phyloP scores from a whole-genome alignment of 92 coral and sea anemone species.

The Zoanthus solanderi region DNA sequence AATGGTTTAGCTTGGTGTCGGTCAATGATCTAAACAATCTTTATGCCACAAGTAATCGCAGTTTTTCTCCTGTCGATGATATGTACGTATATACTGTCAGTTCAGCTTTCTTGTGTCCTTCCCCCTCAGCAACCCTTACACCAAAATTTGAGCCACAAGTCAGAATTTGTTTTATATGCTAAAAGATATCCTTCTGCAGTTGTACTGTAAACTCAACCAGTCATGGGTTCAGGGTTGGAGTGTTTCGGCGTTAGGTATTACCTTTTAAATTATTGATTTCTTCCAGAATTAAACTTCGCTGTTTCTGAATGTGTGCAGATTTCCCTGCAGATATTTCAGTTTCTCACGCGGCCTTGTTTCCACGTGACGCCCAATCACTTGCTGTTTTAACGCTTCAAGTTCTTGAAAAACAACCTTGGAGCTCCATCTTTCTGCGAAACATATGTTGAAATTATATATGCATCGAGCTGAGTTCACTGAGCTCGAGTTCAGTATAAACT shows the following conservation, averaged over 20 bases:
- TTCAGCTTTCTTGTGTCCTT: constrained; percentile 4
- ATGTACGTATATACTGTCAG: constrained; percentile 13
- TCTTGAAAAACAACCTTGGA: constrained; percentile 18
- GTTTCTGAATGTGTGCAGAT: constrained; percentile 3
- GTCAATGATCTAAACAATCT: constrained; percentile 15
- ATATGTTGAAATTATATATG: constrained; percentile 26
- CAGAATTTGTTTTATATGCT: too few species aligned
- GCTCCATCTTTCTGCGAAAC: constrained; percentile 26
- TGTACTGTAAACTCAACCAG: too few species aligned
- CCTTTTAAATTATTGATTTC: constrained; percentile 17
- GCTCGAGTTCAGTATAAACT: background rate
- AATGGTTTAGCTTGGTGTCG: constrained; percentile 13
- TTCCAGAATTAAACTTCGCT: constrained; percentile 25
- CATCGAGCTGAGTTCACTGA: constrained; percentile 6
- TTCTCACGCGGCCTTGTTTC: constrained; percentile 31
- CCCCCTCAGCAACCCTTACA: background rate
- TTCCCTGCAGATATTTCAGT: constrained; percentile 26
- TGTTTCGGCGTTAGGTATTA: constrained; percentile 21
- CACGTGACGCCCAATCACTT: constrained; percentile 34
- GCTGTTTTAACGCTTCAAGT: constrained; percentile 32
- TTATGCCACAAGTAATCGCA: background rate
- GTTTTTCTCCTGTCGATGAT: constrained; percentile 14
- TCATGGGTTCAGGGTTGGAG: constrained; percentile 16
- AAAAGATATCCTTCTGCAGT: too few species aligned
- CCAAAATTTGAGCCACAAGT: background rate